Evolutionary conservation across 2,888 invertebrate genomes (phyloP).

Genomic region (Drosophila gaucha): DNA sequence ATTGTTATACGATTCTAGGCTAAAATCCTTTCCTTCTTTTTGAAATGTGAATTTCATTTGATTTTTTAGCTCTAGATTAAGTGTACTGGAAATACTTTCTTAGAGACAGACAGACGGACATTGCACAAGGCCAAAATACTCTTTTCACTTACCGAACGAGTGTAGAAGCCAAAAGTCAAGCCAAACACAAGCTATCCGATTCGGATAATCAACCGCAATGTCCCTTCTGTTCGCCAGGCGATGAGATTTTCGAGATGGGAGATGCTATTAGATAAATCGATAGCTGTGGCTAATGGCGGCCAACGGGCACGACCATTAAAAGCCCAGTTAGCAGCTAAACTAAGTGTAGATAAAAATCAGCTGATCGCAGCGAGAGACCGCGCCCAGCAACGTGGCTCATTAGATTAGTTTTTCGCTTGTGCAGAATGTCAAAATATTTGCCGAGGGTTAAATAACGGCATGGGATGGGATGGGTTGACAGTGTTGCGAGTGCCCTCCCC

Average conservation of each 20-base stretch:
- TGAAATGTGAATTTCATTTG: no score
- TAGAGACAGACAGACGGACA: no score
- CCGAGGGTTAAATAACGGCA: slow-evolving; percentile 12
- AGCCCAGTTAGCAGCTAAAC: slow-evolving; percentile 30
- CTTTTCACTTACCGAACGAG: no score
- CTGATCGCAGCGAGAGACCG: slow-evolving; percentile 33
- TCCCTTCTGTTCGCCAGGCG: not conserved
- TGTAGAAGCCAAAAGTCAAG: not conserved
- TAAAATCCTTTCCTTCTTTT: no score
- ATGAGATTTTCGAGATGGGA: not conserved
- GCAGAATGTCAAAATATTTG: slow-evolving; percentile 54
- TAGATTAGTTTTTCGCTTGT: slow-evolving; percentile 32
- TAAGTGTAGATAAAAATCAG: slow-evolving; percentile 35
- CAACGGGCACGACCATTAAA: slow-evolving; percentile 34
- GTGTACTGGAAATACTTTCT: no score
- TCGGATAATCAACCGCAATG: slow-evolving; percentile 8
- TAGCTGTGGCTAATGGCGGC: slow-evolving; percentile 47
- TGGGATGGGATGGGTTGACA: slow-evolving; percentile 9
- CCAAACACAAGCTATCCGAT: slow-evolving; percentile 1
- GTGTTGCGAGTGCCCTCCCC: not conserved
- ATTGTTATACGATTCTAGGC: no score
- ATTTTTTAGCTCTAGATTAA: no score
- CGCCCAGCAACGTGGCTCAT: slow-evolving; percentile 37
- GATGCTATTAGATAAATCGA: slow-evolving; percentile 14
- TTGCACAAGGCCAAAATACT: no score